Evolutionary conservation across 2,797 vertebrate genomes (phyloP).

Genomic region (Uromys caudimaculatus): DNA sequence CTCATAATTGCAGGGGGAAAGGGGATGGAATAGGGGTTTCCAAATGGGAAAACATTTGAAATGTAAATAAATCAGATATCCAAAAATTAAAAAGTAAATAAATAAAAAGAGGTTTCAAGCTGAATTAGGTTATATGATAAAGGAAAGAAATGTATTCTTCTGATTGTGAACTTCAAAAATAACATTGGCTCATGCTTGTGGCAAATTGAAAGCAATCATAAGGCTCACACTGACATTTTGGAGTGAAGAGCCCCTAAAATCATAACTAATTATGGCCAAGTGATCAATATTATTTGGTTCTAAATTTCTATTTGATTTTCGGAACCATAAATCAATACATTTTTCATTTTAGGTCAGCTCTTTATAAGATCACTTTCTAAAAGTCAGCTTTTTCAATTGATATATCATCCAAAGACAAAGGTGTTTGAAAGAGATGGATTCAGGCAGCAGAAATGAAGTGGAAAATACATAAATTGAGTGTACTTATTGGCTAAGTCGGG

Average conservation of each 20-base stretch:
- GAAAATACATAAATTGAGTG: constrained; percentile 61
- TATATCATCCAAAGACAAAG: constrained; percentile 50
- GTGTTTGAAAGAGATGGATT: constrained; percentile 38
- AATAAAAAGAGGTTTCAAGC: not conserved
- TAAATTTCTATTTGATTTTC: not conserved
- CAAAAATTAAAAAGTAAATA: too few species aligned
- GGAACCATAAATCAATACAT: constrained; percentile 14
- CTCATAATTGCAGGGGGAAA: too few species aligned
- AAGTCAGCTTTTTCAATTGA: not conserved
- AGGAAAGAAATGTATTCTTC: not conserved
- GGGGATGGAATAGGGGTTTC: too few species aligned
- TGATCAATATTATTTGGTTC: not conserved
- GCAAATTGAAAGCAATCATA: not conserved
- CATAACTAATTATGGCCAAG: not conserved
- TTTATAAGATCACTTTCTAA: constrained; percentile 22
- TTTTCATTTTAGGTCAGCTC: constrained; percentile 19
- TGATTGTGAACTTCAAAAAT: not conserved
- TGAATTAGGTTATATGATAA: not conserved
- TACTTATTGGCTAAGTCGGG: not conserved
- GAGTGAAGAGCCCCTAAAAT: not conserved
- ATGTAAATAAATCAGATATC: too few species aligned
- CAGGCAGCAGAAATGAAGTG: constrained; percentile 42
- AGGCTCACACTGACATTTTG: not conserved
- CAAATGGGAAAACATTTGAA: too few species aligned
- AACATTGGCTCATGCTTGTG: not conserved